Evolutionary conservation across 2,888 invertebrate genomes (phyloP).

Genomic region (Adineta ricciae): DNA sequence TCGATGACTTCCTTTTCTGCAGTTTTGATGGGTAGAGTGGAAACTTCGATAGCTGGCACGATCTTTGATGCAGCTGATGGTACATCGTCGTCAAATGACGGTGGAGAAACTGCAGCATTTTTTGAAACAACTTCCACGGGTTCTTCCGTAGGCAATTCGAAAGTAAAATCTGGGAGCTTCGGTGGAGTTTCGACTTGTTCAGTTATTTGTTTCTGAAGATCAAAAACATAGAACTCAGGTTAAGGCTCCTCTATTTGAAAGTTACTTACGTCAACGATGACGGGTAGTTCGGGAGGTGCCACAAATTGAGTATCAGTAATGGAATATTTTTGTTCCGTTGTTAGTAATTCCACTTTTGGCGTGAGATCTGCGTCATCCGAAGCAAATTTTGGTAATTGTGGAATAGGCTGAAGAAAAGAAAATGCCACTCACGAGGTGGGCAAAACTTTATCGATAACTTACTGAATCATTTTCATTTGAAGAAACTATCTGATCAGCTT

Average conservation of each 20-base stretch:
- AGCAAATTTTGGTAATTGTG: background rate
- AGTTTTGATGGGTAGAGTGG: background rate
- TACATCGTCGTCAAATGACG: background rate
- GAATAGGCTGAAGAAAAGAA: background rate
- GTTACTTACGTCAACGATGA: background rate
- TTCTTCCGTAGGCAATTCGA: background rate
- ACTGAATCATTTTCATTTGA: background rate
- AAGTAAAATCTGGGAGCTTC: background rate
- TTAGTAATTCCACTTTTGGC: background rate
- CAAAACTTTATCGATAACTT: background rate
- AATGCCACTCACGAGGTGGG: background rate
- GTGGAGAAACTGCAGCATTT: background rate
- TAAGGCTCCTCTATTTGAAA: background rate
- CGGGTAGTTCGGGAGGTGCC: background rate
- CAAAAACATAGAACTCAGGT: no score
- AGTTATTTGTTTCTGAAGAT: background rate
- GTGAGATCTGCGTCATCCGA: background rate
- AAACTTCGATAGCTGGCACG: background rate
- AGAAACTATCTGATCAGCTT: background rate
- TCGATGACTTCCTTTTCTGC: background rate
- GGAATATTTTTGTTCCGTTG: background rate
- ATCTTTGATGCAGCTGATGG: background rate
- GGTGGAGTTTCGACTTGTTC: background rate
- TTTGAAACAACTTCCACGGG: background rate
- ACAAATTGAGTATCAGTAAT: background rate